Evolutionary conservation across 2,797 vertebrate genomes (phyloP).

Genomic region (Hapalemur alaotrensis): DNA sequence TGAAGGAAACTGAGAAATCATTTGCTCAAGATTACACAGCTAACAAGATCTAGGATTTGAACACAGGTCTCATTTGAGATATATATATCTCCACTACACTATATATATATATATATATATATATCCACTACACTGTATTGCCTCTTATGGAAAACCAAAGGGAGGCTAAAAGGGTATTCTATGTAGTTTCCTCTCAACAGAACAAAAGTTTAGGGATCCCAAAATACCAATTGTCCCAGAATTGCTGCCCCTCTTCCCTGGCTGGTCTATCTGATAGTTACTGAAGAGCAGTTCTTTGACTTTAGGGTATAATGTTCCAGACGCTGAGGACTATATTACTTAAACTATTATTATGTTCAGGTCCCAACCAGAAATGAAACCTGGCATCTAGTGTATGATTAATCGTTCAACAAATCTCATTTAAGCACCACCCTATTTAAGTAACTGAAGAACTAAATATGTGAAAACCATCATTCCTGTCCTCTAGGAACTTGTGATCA

Average conservation of each 20-base stretch:
- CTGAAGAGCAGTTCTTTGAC: neutral
- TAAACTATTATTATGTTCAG: neutral
- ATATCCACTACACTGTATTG: neutral
- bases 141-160: neutral
- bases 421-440: neutral
- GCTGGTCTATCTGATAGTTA: neutral
- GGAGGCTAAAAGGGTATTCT: neutral
- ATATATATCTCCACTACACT: neutral
- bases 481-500: neutral
- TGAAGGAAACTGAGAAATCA: slow-evolving; percentile 48
- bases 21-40: neutral
- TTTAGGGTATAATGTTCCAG: neutral
- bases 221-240: neutral
- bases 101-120: neutral
- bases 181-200: neutral
- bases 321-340: neutral
- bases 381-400: no score
- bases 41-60: neutral
- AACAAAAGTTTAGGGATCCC: neutral
- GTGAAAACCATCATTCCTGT: neutral
- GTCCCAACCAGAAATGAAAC: neutral
- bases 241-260: neutral
- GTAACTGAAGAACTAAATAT: neutral
- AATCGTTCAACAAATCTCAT: neutral
- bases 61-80: neutral